Conservation (phyloP, 2,888 invertebrate genomes). For the Chaetoderma sp. region DNA sequence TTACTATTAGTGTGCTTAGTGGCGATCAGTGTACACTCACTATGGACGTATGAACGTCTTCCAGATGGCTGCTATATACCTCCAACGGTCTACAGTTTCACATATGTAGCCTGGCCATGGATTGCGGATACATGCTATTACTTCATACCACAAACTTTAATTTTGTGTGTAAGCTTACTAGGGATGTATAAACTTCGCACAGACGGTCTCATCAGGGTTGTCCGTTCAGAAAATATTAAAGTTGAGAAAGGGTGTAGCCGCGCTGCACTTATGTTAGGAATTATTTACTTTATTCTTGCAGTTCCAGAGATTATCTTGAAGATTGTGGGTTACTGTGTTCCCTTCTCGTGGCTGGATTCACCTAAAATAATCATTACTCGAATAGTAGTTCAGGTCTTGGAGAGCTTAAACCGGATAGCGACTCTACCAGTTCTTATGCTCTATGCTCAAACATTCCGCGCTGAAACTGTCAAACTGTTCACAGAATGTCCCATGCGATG, state of each 20-base stretch:
- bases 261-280: background rate
- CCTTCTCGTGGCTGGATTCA: background rate
- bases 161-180: no score
- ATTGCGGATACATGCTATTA: slow-evolving; percentile 25
- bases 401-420: no score
- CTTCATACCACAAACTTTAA: slow-evolving; percentile 26
- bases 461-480: no score
- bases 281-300: background rate
- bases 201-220: no score
- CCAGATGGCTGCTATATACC: slow-evolving; percentile 8
- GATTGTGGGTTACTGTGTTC: background rate
- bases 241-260: no score
- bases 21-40: slow-evolving; percentile 28
- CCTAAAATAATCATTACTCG: no score
- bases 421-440: no score
- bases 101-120: slow-evolving; percentile 31
- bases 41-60: slow-evolving; percentile 33
- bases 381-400: no score
- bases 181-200: no score
- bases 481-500: no score
- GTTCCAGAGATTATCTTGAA: background rate
- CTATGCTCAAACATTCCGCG: no score
- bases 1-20: slow-evolving; percentile 19
- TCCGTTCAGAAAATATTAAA: no score
- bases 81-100: slow-evolving; percentile 10